Evolutionary conservation across 2,113 vertebrate genomes (phyloP), one percentile per base, ranked within the genome.

Genomic region (Myrmophylax atrothorax): DNA sequence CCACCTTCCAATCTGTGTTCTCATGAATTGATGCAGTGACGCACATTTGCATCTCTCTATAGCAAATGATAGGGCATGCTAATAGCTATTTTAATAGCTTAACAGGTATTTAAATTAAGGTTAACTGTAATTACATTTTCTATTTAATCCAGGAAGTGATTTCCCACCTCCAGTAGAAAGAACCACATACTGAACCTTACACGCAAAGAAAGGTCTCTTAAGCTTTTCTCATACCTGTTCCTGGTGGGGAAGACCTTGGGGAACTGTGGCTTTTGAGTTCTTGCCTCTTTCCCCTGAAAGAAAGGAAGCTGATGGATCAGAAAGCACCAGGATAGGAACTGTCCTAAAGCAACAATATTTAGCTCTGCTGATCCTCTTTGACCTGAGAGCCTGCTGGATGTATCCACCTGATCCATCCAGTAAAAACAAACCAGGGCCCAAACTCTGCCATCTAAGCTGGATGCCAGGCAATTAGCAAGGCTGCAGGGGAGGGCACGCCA

Each of bases 21-120:
- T 82, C 0, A 0, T 55, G 59, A 85, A 77, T 44, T 67, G 90
- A 90, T 86, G 79, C 1, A 0, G 55, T 82, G 90, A 86, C 87
- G 74, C 12, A 6, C 69, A 94, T 94, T 97, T 94, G 87, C 94
- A 91, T 95, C 93, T 96, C 75, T 88, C 85, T 91, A 88, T 70
- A 90, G 75, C 70, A 93, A 96, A 94, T 92, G 88, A 90, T 90
- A 91, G 93, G 67, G 63, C 82, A 91, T 52, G 59, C 19, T 90
- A 94, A 88, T 90, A 90, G 69, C 84, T 94, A 47, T 91, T 91
- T 90, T 44, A 91, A 88, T 74, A 80, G 62, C 66, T 80, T 60
- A 91, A 77, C 26, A 93, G 84, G 88, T 94, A 90, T 80, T 93
- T 88, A 66, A 95, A 95, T 88, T 80, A 75, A 93, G 29, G 60